These are phyloP conservation scores for Epinephelus lanceolatus DNA, from an alignment of 2,113 vertebrate species.

Conservation along the genomic window DNA sequence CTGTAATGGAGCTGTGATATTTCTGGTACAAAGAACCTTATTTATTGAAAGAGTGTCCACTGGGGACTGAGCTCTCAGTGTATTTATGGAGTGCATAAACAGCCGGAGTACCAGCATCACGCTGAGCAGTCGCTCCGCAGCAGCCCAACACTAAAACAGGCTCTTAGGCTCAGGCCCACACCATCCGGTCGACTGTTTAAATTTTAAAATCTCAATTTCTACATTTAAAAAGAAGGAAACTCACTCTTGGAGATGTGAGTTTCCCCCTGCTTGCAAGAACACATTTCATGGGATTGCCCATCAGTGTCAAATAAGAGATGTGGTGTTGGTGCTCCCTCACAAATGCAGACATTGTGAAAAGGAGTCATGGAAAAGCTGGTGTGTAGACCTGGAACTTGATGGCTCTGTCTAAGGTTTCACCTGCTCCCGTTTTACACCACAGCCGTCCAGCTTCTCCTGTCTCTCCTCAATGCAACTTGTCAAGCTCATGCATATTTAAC, in stretches of 20 bases:
- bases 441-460: conserved; percentile 42
- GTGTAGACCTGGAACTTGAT: conserved; percentile 44
- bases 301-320: not conserved
- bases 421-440: conserved; percentile 68
- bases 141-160: not conserved
- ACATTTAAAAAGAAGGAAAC: conserved; percentile 44
- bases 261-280: not conserved
- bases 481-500: conserved; percentile 80
- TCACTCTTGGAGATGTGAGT: not conserved
- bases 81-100: conserved; percentile 24
- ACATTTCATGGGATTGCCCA: not conserved
- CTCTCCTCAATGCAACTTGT: conserved; percentile 66
- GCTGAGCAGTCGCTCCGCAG: not conserved
- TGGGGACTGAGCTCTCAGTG: not conserved
- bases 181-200: conserved; percentile 40
- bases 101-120: conserved; percentile 2
- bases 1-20: not conserved
- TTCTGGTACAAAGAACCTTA: conserved; percentile 1
- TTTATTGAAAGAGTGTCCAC: conserved; percentile 30
- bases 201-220: conserved; percentile 59
- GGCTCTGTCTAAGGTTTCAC: conserved; percentile 70
- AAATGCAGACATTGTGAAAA: conserved; percentile 20
- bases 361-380: conserved; percentile 17
- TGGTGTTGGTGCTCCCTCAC: not conserved
- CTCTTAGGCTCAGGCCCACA: conserved; percentile 11